Percentiles rank a stretch among this genome's conserved stretches.
Conservation (phyloP, 2,113 vertebrate species). For the Alexandromys fortis region DNA sequence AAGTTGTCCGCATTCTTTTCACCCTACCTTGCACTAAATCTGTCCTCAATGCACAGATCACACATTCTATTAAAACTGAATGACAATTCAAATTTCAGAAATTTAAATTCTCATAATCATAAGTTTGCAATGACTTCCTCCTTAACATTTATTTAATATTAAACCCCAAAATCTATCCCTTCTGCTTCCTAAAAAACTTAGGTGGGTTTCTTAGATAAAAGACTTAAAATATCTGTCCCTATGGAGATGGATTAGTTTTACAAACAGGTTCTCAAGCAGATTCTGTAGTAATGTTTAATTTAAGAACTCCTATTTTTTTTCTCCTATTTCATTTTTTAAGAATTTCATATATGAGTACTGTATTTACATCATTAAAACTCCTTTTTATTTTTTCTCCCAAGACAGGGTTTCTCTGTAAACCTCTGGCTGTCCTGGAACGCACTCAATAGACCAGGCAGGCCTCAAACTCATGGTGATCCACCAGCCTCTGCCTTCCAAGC, state of each 20-base stretch:
- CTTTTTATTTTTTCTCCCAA: neutral
- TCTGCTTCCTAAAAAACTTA: constrained; percentile 10
- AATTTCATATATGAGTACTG: neutral
- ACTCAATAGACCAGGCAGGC: neutral
- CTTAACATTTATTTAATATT: neutral
- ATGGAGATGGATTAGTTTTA: neutral
- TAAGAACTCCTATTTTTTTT: neutral
- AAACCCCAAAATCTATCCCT: neutral
- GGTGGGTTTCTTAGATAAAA: constrained; percentile 27
- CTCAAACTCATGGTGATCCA: neutral
- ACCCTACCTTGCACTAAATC: neutral
- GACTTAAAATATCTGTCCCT: neutral
- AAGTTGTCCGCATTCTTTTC: neutral
- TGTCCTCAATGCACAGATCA: constrained; percentile 1
- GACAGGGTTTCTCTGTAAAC: neutral
- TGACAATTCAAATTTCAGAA: neutral
- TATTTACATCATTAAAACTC: neutral
- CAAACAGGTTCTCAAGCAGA: neutral
- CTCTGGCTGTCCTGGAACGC: neutral
- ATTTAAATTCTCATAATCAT: constrained; percentile 37
- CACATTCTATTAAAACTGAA: neutral
- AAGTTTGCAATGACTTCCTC: neutral
- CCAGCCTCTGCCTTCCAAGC: neutral
- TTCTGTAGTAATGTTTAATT: neutral
- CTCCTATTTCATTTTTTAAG: neutral